These are phyloP conservation scores for Luehdorfia chinensis DNA, from an alignment of 1,140 invertebrate genomes.

Conservation along the genomic window DNA sequence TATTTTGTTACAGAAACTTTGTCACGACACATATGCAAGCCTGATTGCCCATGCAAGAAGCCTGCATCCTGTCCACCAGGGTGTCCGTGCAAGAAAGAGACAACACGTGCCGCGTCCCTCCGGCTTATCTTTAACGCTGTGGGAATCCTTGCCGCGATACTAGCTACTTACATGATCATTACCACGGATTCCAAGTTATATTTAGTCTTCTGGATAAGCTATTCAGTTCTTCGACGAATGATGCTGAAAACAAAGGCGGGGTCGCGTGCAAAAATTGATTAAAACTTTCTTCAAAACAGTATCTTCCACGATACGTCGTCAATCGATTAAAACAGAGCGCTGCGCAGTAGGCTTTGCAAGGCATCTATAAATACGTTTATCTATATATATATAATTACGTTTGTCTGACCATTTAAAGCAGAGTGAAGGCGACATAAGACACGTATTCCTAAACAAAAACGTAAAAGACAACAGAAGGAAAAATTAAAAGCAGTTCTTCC, in stretches of 20 bases:
- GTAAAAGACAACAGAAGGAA: no score
- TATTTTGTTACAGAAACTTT: conserved; percentile 21
- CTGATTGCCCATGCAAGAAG: conserved; percentile 28
- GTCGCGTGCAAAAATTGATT: conserved; percentile 31
- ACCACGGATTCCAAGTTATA: conserved; percentile 58
- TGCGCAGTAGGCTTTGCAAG: no score
- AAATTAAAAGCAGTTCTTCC: no score
- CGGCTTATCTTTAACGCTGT: conserved; percentile 40
- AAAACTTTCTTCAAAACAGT: background rate
- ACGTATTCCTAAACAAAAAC: no score
- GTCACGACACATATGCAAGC: conserved; percentile 21
- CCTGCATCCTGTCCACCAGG: conserved; percentile 29
- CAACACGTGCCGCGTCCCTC: conserved; percentile 19
- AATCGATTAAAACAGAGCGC: no score
- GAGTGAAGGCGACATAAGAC: no score
- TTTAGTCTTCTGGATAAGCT: conserved; percentile 56
- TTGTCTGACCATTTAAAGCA: no score
- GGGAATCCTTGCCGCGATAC: conserved; percentile 47
- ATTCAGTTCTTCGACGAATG: conserved; percentile 53
- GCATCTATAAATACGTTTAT: no score
- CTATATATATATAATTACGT: no score
- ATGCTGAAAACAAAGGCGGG: conserved; percentile 41
- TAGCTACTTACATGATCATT: conserved; percentile 56
- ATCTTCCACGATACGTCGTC: no score
- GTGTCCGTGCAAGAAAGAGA: conserved; percentile 36